Conservation (phyloP, 2,113 vertebrate genomes). For the Lota lota region DNA sequence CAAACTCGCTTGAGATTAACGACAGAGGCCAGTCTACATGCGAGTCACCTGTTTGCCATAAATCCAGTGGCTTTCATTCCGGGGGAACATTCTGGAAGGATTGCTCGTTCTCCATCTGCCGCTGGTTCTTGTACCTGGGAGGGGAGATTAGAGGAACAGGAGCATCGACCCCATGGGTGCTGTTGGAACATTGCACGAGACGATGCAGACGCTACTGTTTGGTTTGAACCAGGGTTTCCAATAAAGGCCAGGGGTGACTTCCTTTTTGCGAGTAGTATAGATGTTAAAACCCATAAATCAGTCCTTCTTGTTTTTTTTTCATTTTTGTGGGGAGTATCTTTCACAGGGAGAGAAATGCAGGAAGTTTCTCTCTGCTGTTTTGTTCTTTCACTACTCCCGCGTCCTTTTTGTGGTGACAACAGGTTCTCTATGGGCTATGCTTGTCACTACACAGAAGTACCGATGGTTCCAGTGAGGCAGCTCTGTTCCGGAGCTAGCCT, state of each 20-base stretch:
- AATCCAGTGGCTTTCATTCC: conserved; percentile 39
- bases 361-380: too few relatives aligned
- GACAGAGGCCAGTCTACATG: conserved; percentile 30
- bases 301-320: background rate
- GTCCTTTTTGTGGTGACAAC: too few relatives aligned
- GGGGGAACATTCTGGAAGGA: conserved; percentile 41
- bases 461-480: background rate
- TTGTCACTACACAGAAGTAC: too few relatives aligned
- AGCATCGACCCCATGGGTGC: conserved; percentile 23
- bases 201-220: conserved; percentile 21
- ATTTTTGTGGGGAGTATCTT: background rate
- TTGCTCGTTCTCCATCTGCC: conserved; percentile 39
- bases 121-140: conserved; percentile 25
- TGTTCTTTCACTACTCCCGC: too few relatives aligned
- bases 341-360: background rate
- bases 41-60: conserved; percentile 65
- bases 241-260: conserved; percentile 20
- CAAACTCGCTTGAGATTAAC: conserved; percentile 47
- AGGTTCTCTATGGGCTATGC: too few relatives aligned
- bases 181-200: background rate
- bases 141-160: conserved; percentile 14
- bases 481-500: background rate
- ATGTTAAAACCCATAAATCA: conserved; percentile 1
- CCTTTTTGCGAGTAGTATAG: background rate
- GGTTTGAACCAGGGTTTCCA: conserved; percentile 20